Evolutionary conservation across 2,113 vertebrate genomes (phyloP), one percentile per base, ranked within the genome.

Genomic region (Aphelocoma coerulescens): DNA sequence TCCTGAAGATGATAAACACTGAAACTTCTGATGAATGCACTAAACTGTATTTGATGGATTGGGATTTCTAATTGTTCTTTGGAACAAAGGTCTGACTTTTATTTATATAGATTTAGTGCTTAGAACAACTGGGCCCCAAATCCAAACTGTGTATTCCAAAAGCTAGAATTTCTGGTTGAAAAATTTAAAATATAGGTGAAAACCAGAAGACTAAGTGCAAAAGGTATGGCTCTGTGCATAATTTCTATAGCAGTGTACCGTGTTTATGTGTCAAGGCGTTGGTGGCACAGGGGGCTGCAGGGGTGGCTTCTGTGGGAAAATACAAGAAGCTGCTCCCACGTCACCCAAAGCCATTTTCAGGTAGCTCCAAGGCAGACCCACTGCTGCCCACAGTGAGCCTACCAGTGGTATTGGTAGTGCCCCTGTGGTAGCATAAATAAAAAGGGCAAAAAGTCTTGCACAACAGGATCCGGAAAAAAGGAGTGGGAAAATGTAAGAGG

Each of bases 191-290:
- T 54, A 30, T 3, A 54, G 4, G 5, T 49, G 11, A 76, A 84
- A 72, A 63, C 27, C 12, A 23, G 20, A 79, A 65, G 24, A 54
- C 26, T 35, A 54, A 58, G 6, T 52, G 18, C 14, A 61, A 55
- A 58, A 37, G 35, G 7, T 67, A 26, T 5, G 35, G 3, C 16
- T 88, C 46, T n/a, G 39, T 65, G 13, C 7, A 26, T 41, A 37
- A 9, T 51, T 55, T 71, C 5, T 28, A 13, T 65, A 74, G 20
- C 0, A 0, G 2, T 30, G 12, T 55, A 44, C 8, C 32, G 1
- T 4, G 3, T 57, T 67, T 74, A 26, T 2, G 7, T 55, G 13
- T 19, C 2, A 55, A 67, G 18, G 11, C 33, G 55, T 78, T 48
- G 4, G 5, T 43, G 41, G 10, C 15, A 43, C 22, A 32, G 20